Evolutionary conservation across 2,888 invertebrate species (phyloP), one percentile per base, ranked within the genome.

Genomic region (Hemaris fuciformis): DNA sequence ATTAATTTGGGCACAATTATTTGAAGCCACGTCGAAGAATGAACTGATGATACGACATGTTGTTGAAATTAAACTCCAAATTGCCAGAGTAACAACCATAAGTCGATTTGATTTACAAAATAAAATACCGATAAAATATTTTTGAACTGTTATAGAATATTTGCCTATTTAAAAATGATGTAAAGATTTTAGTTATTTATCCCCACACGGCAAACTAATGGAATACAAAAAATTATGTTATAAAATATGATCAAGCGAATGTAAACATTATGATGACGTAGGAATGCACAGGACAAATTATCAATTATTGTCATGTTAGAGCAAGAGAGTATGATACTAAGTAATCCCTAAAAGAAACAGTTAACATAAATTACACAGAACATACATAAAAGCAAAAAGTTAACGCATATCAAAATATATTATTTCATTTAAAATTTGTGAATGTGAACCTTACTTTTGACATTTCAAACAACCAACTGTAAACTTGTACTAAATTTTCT

Each of bases 261-360:
- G 18, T 53, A 31, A 10, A 53, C 13, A 53, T 45, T 31, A 53
- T 13, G n/a, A 31, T 23, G 45, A 45, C 27, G 18, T 8, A 53
- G 53, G 53, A 53, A 53, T 53, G 53, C 53, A 53, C 31, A 31
- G 31, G 45, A 45, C 45, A 53, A 15, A 46, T 23, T 53, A 48
- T 48, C 5, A 27, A 60, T 66, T 65, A 68, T 67, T 73, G 69
- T 67, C 63, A 67, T 68, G 67, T 41, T 60, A 63, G 60, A 65
- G 61, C 57, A 23, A 65, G 65, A 66, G 65, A 66, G 62, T 59
- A 27, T 7, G 31, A 23, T 13, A 27, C 4, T 48, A 25, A 48
- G n/a, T 25, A 23, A n/a, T 5, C 22, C 13, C 2, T 27, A 0
- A 8, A 2, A 25, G 48, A 18, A 53, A 25, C 23, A 4, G 22